Base-by-base conservation (phyloP, 2,888 invertebrate genomes). In the Lasius platythorax region DNA sequence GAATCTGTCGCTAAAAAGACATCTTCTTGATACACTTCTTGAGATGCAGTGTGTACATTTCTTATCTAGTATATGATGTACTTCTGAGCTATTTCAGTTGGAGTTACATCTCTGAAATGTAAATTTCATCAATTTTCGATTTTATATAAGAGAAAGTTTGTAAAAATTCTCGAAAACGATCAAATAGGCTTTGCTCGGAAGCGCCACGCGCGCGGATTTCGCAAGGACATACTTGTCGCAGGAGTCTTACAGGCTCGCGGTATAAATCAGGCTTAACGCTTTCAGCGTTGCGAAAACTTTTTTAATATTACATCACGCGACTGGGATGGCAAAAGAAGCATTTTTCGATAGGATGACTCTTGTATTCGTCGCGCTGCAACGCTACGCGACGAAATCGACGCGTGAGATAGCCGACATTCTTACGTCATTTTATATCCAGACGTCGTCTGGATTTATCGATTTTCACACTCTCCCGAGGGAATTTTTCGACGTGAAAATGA, bases 231-330 rank as follows among this genome's bases (percentile, higher is more conserved):
- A 2, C 43, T 72, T 58, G 79, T 72, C 58, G 33, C 33, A 33
- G 40, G 53, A 78, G 33, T 79, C 46, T 61, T 46, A 79, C 70
- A 72, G 23, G 72, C 33, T 61, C 53, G 43, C 73, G 46, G 28
- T 73, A 72, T 79, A 79, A 79, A 72, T 72, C 79, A 37, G 61
- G 23, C 61, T 50, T 61, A 72, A 46, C 33, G 37, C 33, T 79
- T 53, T 68, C 53, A 43, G 68, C 33, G 43, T 70, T 43, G 72
- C 23, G 28, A 28, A 79, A 79, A 73, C 73, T 81, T 81, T 81
- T 50, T 72, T 81, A 73, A 81, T 81, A 81, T 81, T 81, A 72
- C 46, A 50, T 79, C 79, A 63, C 28, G 72, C 46, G 37, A 28
- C 28, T 18, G 58, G 33, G 15, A 18, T 37, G 72, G 33, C 79